These are phyloP conservation scores for Salmo trutta DNA, from an alignment of 2,797 vertebrate species.

Conservation along the genomic window DNA sequence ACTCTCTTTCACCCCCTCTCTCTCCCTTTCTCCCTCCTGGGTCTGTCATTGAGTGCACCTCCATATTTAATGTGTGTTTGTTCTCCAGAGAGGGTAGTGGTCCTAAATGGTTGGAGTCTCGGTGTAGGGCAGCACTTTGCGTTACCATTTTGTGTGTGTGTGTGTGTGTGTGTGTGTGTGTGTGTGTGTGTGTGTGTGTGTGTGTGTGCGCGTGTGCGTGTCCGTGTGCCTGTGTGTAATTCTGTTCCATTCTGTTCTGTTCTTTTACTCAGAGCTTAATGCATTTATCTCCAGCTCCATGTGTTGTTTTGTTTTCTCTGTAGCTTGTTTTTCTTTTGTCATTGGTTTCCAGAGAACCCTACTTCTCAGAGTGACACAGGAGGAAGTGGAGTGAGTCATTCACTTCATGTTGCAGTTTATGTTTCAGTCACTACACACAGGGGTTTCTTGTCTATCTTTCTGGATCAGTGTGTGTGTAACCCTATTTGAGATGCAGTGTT, in stretches of 20 bases:
- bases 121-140: constrained; percentile 27
- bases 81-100: constrained; percentile 21
- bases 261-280: neutral
- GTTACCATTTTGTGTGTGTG: neutral
- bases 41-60: neutral
- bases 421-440: constrained; percentile 32
- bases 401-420: constrained; percentile 27
- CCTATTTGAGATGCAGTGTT: constrained; percentile 8
- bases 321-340: constrained; percentile 13
- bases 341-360: constrained; percentile 22
- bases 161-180: neutral
- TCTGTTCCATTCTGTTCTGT: neutral
- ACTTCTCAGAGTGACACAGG: constrained; percentile 25
- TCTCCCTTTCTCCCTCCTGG: constrained; percentile 6
- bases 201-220: no score
- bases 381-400: constrained; percentile 37
- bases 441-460: constrained; percentile 27
- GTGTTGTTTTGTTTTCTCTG: constrained; percentile 33
- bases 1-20: neutral
- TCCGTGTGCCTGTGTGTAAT: neutral
- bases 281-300: neutral
- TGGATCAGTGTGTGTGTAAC: constrained; percentile 38
- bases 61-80: constrained; percentile 19
- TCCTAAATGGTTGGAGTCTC: constrained; percentile 32
- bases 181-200: neutral